Conservation (phyloP, 2,797 vertebrate species). For the Brachymystax lenok region DNA sequence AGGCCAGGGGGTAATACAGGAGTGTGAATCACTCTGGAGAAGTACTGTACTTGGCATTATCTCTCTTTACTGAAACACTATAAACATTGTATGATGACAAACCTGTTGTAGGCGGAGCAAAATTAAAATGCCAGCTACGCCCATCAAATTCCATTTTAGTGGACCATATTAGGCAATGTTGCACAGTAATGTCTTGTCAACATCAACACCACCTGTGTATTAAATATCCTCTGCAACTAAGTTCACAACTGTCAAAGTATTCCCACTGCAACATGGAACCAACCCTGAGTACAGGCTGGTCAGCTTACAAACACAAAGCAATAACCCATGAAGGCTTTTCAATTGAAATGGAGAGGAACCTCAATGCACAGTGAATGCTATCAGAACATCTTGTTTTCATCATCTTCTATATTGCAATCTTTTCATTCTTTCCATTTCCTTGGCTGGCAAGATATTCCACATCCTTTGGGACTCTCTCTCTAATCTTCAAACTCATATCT, state of each 20-base stretch:
- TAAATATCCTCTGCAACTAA: not conserved
- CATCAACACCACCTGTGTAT: not conserved
- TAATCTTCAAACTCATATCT: not conserved
- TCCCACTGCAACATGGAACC: not conserved
- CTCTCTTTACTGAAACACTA: constrained; percentile 4
- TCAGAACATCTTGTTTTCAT: not conserved
- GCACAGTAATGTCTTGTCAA: not conserved
- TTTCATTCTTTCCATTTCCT: not conserved
- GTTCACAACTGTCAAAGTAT: not conserved
- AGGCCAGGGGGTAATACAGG: constrained; percentile 3
- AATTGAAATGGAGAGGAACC: not conserved
- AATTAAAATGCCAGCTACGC: not conserved
- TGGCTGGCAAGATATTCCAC: not conserved
- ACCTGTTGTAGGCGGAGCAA: not conserved
- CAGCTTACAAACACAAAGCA: not conserved
- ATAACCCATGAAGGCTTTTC: not conserved
- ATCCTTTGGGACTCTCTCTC: not conserved
- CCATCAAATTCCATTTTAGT: not conserved
- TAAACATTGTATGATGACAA: not conserved
- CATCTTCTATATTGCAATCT: not conserved
- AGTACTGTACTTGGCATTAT: not conserved
- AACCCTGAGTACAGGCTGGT: not conserved
- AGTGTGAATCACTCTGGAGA: constrained; percentile 12
- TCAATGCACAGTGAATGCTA: not conserved
- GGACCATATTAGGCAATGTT: not conserved